Conservation (phyloP, 2,797 vertebrate genomes). For the Euthynnus affinis region DNA sequence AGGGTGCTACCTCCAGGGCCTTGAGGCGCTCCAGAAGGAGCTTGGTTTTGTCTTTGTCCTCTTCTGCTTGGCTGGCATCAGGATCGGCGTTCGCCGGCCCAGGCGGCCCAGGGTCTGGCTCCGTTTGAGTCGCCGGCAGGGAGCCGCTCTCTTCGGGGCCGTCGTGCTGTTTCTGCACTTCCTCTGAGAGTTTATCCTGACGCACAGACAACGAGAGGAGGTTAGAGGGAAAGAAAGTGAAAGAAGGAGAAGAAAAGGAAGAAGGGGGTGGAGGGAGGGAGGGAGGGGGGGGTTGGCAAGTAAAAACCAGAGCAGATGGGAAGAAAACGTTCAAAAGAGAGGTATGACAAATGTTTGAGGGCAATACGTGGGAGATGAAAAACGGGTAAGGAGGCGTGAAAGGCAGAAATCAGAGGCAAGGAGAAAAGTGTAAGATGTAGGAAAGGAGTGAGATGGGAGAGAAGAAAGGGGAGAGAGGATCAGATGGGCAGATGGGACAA, state of each 20-base stretch:
- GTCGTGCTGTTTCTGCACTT: constrained; percentile 84
- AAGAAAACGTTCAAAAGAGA: constrained; percentile 28
- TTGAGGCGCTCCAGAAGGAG: constrained; percentile 90
- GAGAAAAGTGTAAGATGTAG: not conserved
- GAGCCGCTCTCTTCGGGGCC: constrained; percentile 68
- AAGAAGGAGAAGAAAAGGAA: rapidly evolving
- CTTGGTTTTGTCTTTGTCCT: constrained; percentile 86
- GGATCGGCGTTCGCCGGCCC: constrained; percentile 28
- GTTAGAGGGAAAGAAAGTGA: constrained; percentile 26
- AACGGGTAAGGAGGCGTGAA: constrained; percentile 30
- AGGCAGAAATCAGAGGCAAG: constrained; percentile 43
- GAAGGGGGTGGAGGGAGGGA: not conserved
- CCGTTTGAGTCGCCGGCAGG: constrained; percentile 63
- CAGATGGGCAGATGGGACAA: constrained; percentile 61
- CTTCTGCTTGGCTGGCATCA: constrained; percentile 82
- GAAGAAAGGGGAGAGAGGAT: constrained; percentile 35
- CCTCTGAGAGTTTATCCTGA: constrained; percentile 91
- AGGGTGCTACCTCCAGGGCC: constrained; percentile 87
- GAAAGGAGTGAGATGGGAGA: constrained; percentile 7
- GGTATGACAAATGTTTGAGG: constrained; percentile 39
- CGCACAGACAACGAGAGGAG: constrained; percentile 36
- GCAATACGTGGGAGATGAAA: not conserved
- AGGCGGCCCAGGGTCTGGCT: constrained; percentile 62
- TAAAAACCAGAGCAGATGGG: constrained; percentile 60
- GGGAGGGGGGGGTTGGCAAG: constrained; percentile 33